phyloP scores from a whole-genome alignment of 2,888 invertebrate genomes.

The Noctua fimbriata region DNA sequence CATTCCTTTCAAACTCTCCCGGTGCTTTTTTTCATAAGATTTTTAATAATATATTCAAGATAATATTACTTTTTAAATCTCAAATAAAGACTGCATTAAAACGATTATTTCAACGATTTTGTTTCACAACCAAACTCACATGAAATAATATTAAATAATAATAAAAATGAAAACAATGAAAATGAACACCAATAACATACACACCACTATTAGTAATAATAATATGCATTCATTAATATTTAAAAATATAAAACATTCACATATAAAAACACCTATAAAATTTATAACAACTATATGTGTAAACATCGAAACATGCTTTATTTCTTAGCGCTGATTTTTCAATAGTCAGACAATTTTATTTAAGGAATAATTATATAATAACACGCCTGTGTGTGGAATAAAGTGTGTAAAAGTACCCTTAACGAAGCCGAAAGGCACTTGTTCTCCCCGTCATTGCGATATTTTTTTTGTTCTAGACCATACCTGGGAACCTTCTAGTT shows the following conservation, averaged over 20 bases:
- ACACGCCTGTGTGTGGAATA: too few species aligned
- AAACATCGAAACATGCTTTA: conserved; percentile 16
- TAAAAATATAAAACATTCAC: not conserved
- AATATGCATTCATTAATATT: conserved; percentile 20
- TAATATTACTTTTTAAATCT: not conserved
- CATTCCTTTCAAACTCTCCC: too few species aligned
- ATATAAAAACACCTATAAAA: not conserved
- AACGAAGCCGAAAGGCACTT: too few species aligned
- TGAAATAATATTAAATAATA: conserved; percentile 35
- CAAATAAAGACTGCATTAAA: not conserved
- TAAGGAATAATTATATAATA: not conserved
- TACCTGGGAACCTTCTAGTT: too few species aligned
- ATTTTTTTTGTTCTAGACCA: too few species aligned
- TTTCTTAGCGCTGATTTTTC: not conserved
- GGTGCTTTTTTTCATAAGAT: not conserved
- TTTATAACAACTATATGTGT: not conserved
- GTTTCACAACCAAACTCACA: conserved; percentile 50
- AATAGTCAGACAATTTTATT: not conserved
- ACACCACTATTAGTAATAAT: conserved; percentile 39
- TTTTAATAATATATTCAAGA: not conserved
- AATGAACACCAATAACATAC: conserved; percentile 46
- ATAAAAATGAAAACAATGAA: conserved; percentile 32
- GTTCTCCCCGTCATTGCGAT: too few species aligned
- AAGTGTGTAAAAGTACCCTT: too few species aligned
- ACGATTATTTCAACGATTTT: too few species aligned